These are phyloP conservation scores for Engraulis encrasicolus DNA, from an alignment of 2,113 vertebrate species.

Conservation along the genomic window DNA sequence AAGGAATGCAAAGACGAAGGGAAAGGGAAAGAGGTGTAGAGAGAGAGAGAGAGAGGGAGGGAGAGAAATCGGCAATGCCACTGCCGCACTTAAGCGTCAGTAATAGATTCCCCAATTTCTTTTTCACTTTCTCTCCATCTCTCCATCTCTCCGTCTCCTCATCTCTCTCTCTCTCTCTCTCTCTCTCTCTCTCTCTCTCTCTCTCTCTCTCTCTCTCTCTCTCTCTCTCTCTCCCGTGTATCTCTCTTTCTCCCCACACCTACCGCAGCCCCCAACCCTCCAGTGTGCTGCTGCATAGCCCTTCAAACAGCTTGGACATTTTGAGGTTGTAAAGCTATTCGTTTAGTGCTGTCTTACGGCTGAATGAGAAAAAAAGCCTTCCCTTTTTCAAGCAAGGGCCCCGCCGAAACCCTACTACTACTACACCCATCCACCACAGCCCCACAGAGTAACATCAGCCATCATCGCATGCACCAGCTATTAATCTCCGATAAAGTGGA, in stretches of 20 bases:
- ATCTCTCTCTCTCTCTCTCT: slow-evolving; percentile 36
- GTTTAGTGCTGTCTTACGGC: background rate
- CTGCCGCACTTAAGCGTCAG: slow-evolving; percentile 69
- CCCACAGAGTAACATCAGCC: background rate
- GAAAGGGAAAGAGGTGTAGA: no score
- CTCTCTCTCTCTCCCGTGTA: no score
- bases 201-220: slow-evolving; percentile 42
- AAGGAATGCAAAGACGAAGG: slow-evolving; percentile 24
- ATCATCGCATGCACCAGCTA: background rate
- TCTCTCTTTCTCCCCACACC: background rate
- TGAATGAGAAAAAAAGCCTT: background rate
- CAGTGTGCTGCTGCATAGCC: background rate
- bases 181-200: no score
- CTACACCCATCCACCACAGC: background rate
- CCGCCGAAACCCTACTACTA: background rate
- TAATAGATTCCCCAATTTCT: slow-evolving; percentile 85
- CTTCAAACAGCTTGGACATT: background rate
- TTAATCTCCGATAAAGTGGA: background rate
- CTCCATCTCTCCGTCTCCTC: slow-evolving; percentile 20
- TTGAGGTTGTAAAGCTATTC: slow-evolving; percentile 5
- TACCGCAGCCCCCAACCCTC: background rate
- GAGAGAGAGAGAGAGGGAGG: background rate
- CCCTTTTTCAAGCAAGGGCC: background rate
- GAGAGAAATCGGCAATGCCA: slow-evolving; percentile 21
- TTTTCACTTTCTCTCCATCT: slow-evolving; percentile 33